Conservation (phyloP, 2,113 vertebrate species). For the Seriola quinqueradiata region DNA sequence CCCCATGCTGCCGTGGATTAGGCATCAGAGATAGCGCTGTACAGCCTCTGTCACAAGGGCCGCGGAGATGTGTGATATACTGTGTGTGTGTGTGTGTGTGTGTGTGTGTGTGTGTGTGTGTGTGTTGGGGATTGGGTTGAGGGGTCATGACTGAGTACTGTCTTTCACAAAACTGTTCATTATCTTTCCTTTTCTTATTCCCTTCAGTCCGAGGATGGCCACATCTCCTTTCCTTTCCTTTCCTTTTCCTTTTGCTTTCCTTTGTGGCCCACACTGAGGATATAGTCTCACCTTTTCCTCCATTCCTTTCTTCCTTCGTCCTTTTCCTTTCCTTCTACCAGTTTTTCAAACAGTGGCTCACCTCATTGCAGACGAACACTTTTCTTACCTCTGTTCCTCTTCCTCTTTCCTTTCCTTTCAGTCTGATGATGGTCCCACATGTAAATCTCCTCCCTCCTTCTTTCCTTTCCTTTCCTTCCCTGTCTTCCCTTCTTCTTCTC, state of each 20-base stretch:
- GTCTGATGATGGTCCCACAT: no score
- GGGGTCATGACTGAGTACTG: constrained; percentile 6
- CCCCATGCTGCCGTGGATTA: constrained; percentile 51
- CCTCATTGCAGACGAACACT: no score
- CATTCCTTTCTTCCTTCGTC: no score
- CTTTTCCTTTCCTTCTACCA: no score
- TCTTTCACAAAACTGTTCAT: background rate
- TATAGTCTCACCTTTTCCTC: no score
- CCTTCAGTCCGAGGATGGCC: no score
- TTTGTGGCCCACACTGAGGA: background rate
- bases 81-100: constrained; percentile 33
- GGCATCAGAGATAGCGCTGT: constrained; percentile 54
- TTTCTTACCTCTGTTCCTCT: no score
- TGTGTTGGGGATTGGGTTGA: constrained; percentile 9
- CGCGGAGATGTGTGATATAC: constrained; percentile 18
- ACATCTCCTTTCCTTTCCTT: background rate
- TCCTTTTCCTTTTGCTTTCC: background rate
- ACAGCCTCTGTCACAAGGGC: constrained; percentile 49
- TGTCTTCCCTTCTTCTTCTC: no score
- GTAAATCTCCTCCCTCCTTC: no score
- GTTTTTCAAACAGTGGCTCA: no score
- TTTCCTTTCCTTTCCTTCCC: background rate
- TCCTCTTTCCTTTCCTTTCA: no score
- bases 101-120: constrained; percentile 24
- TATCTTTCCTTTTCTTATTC: background rate